Conservation (phyloP, 2,113 vertebrate genomes). For the Ictalurus punctatus region DNA sequence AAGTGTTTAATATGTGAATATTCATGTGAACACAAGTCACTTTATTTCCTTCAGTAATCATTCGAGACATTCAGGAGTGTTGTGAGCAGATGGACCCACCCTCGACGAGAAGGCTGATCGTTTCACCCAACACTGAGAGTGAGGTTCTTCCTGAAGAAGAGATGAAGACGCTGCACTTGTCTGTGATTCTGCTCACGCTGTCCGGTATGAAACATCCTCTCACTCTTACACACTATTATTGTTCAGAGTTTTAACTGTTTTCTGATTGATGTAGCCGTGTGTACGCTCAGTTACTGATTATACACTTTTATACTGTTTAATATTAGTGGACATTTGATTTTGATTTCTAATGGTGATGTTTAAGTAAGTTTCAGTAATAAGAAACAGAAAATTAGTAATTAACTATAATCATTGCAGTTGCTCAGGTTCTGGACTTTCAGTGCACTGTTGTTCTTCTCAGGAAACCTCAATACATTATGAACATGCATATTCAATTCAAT, state of each 20-base stretch:
- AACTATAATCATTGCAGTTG: too few relatives aligned
- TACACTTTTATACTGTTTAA: not conserved
- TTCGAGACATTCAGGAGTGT: not conserved
- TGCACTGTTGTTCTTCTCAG: not conserved
- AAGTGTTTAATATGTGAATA: not conserved
- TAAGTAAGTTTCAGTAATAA: not conserved
- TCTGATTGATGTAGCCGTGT: not conserved
- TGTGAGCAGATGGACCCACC: slow-evolving; percentile 7
- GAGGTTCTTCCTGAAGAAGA: too few relatives aligned
- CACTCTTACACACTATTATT: too few relatives aligned
- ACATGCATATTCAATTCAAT: not conserved
- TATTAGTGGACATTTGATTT: not conserved
- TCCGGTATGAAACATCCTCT: too few relatives aligned
- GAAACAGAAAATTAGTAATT: too few relatives aligned
- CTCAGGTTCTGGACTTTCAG: too few relatives aligned
- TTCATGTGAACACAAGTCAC: not conserved
- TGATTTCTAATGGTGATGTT: not conserved
- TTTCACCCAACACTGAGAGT: too few relatives aligned
- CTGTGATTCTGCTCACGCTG: too few relatives aligned
- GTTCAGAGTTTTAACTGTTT: too few relatives aligned
- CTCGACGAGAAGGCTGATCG: not conserved
- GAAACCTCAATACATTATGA: not conserved
- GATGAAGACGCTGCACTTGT: too few relatives aligned
- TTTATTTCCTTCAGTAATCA: not conserved
- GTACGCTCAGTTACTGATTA: not conserved